phyloP scores from a whole-genome alignment of 2,113 vertebrate species.

The Leptosomus discolor region DNA sequence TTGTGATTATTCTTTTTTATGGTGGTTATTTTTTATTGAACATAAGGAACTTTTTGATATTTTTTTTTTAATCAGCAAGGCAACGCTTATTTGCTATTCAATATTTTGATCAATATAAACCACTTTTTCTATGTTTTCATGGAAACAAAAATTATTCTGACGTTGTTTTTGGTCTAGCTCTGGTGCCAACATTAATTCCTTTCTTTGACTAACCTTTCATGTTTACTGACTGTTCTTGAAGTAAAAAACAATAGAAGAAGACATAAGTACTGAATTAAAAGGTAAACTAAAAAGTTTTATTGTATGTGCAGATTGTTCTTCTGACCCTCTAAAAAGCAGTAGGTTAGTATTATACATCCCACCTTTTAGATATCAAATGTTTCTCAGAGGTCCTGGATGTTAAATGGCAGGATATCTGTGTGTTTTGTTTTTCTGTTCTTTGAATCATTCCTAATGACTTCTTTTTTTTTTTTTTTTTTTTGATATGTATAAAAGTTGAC shows the following conservation, averaged over 20 bases:
- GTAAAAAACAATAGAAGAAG: background rate
- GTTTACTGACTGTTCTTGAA: background rate
- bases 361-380: background rate
- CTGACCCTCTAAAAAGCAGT: background rate
- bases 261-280: background rate
- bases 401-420: background rate
- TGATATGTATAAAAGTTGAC: background rate
- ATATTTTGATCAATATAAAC: background rate
- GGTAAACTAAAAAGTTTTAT: background rate
- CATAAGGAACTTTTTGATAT: background rate
- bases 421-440: background rate
- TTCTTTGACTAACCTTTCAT: background rate
- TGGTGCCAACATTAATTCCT: background rate
- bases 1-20: background rate
- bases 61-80: background rate
- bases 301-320: background rate
- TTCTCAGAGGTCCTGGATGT: background rate
- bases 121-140: background rate
- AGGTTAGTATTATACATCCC: background rate
- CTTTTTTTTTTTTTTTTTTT: background rate
- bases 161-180: background rate
- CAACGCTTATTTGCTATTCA: background rate
- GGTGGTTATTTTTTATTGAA: background rate
- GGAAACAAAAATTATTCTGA: background rate
- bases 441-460: background rate